Evolutionary conservation across 2,797 vertebrate species (phyloP).

Genomic region (Danio jaintianensis): DNA sequence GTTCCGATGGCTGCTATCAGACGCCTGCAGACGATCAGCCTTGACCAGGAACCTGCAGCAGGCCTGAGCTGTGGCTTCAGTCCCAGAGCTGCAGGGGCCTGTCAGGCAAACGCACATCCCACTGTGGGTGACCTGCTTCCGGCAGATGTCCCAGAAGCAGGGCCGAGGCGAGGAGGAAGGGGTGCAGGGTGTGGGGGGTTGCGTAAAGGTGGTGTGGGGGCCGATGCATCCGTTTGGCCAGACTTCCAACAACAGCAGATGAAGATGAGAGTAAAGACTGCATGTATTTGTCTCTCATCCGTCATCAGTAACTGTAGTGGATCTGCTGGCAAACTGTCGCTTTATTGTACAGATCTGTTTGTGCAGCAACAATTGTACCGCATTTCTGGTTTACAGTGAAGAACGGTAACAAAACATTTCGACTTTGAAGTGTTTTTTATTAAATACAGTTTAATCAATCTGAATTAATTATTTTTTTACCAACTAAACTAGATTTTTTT

Average conservation of each 20-base stretch:
- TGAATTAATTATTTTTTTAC: too few relatives aligned
- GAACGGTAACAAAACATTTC: too few relatives aligned
- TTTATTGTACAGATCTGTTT: too few relatives aligned
- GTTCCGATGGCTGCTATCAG: slow-evolving; percentile 67
- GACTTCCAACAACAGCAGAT: slow-evolving; percentile 38
- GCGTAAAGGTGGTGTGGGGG: slow-evolving; percentile 81
- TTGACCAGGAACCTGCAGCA: slow-evolving; percentile 76
- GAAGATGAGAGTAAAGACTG: slow-evolving; percentile 35
- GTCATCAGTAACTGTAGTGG: too few relatives aligned
- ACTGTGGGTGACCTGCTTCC: slow-evolving; percentile 90
- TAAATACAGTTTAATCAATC: too few relatives aligned
- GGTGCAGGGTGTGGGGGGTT: slow-evolving; percentile 67
- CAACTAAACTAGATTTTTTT: too few relatives aligned
- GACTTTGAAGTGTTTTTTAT: too few relatives aligned
- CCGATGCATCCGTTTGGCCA: slow-evolving; percentile 63
- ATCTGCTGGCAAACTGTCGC: too few relatives aligned
- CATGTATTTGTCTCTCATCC: too few relatives aligned
- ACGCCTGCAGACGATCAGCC: slow-evolving; percentile 68
- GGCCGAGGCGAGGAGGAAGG: slow-evolving; percentile 71
- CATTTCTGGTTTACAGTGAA: too few relatives aligned
- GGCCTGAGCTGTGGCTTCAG: slow-evolving; percentile 85
- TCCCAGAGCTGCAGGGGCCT: slow-evolving; percentile 70
- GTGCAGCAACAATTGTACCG: too few relatives aligned
- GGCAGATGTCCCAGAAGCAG: slow-evolving; percentile 89
- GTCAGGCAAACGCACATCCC: slow-evolving; percentile 81